Evolutionary conservation across 2,113 vertebrate species (phyloP).

Genomic region (Colistium nudipinnis): DNA sequence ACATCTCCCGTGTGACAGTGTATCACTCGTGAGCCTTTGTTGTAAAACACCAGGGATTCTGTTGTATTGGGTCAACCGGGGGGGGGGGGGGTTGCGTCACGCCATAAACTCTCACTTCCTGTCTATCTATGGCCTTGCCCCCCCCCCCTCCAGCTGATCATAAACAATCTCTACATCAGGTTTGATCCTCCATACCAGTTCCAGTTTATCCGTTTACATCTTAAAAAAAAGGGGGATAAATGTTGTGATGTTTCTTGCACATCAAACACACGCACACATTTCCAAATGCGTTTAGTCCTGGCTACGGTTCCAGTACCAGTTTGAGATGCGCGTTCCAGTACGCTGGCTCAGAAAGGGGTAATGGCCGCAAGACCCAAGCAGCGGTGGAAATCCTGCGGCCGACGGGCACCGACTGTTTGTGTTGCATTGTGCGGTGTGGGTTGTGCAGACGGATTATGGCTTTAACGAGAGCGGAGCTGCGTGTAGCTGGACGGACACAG

Average conservation of each 20-base stretch:
- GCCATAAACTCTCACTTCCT: slow-evolving; percentile 66
- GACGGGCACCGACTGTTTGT: too few relatives aligned
- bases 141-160: too few relatives aligned
- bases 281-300: not conserved
- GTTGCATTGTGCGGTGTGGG: slow-evolving; percentile 26
- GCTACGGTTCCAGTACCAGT: not conserved
- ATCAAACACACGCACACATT: not conserved
- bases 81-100: slow-evolving; percentile 64
- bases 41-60: slow-evolving; percentile 44
- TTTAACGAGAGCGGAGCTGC: slow-evolving; percentile 57
- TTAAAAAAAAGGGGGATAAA: too few relatives aligned
- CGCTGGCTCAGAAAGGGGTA: not conserved
- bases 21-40: slow-evolving; percentile 43
- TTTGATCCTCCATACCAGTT: too few relatives aligned
- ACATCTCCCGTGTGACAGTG: slow-evolving; percentile 21
- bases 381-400: slow-evolving; percentile 24
- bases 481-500: slow-evolving; percentile 49
- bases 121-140: too few relatives aligned
- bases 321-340: slow-evolving; percentile 7
- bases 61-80: slow-evolving; percentile 50
- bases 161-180: too few relatives aligned
- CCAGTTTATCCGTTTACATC: too few relatives aligned
- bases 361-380: slow-evolving; percentile 26
- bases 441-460: slow-evolving; percentile 64
- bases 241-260: not conserved